Evolutionary conservation across 2,797 vertebrate species (phyloP), one percentile per base, ranked within the genome.

Genomic region (Micromesistius poutassou): DNA sequence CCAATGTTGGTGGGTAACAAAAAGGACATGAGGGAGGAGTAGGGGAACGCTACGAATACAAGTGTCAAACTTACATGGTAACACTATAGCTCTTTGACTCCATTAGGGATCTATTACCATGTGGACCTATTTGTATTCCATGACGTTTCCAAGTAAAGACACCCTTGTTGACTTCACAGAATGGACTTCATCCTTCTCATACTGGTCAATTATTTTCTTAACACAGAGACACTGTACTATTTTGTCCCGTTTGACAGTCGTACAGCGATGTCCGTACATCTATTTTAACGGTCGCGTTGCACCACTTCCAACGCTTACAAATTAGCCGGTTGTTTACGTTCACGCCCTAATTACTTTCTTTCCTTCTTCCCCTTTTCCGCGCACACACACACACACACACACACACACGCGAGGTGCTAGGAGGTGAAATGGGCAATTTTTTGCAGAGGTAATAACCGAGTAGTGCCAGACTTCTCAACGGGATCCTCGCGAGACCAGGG

Each of bases 381-480:
- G 90, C 83, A 87, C 78, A 87, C 22, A 81, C 83, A 42, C 40
- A 91, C 83, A 87, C 78, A 87, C 22, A 81, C 83, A 42, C 40
- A 19, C 70, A 28, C 38, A 30, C 40, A 38, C 30, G 9, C 77
- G 87, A 25, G 13, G 19, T 71, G 80, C 73, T 82, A 79, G 80
- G 78, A 88, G 85, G 85, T 75, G 83, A 83, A 89, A 89, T 85
- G 79, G 83, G 77, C n/a, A n/a, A 78, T 82, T 33, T 83, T 91
- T 88, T 88, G 81, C 89, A 87, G 78, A 87, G 85, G 84, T 83
- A 89, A 90, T 91, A 89, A 90, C 78, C 81, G 86, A 85, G 91
- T 86, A 89, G 89, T 88, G 87, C 86, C 86, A 87, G 77, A 80
- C 76, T 83, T 81, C 88, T 86, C 86, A 80, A 83, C 86, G 33